Evolutionary conservation across 2,888 invertebrate species (phyloP), one percentile per base, ranked within the genome.

Genomic region (Stegana nigrithorax): DNA sequence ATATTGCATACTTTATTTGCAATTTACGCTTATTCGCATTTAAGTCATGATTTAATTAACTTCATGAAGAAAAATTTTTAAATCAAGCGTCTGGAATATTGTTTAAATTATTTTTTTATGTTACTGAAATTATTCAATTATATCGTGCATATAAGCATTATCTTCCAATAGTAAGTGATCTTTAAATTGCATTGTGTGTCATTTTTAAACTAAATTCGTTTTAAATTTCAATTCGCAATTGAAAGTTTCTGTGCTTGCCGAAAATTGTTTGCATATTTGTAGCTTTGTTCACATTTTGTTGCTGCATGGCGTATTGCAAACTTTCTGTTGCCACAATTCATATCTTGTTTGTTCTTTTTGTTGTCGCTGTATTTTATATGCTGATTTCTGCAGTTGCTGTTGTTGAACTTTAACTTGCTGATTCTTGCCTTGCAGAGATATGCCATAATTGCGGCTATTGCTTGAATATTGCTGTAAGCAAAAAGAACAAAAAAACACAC

Each of bases 361-460:
- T 39, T 23, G 14, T 58, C 14, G 45, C 29, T 53, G 60, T 21
- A 14, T 23, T 60, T 53, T 12, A 39, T 26, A 51, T 27, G 10
- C 27, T 51, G 12, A 10, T n/a, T 51, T 4, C 25, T 51, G 23
- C 45, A 12, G 27, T 51, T 53, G 19, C 42, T 42, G 17, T 29
- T 26, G 45, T 58, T 25, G n/a, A n/a, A n/a, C n/a, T 56, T 56
- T 6, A 44, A n/a, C n/a, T n/a, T 29, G 42, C 26, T 14, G 36
- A 47, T 39, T 60, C 14, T 59, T 50, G 62, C 55, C 36, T 12
- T 60, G 59, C 3, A n/a, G n/a, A 63, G 66, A 64, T 67, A 71
- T 64, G 65, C 66, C 80, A 78, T 80, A 72, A 76, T 73, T 80
- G 67, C 64, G 65, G 63, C 60, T 57, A 59, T 64, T 60, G 62